These are phyloP conservation scores for Anolis carolinensis DNA, from an alignment of 2,113 vertebrate species.

Conservation along the genomic window DNA sequence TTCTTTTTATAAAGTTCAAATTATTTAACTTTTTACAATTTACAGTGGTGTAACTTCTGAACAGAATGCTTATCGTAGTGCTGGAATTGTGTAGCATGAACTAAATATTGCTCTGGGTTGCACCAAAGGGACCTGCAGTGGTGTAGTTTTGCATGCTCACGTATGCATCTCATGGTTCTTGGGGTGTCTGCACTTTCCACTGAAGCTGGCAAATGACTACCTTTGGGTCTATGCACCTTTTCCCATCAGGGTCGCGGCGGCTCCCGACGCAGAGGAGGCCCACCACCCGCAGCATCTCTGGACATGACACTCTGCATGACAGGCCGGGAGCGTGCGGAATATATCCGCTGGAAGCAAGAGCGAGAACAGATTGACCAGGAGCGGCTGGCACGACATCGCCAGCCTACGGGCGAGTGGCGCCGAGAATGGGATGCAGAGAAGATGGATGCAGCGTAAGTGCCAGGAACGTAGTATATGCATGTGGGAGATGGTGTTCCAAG, in stretches of 20 bases:
- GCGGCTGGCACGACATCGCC: slow-evolving; percentile 87
- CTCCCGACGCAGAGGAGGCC: neutral
- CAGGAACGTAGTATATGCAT: neutral
- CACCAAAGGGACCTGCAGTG: neutral
- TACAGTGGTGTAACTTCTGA: too few species aligned
- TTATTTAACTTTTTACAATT: too few species aligned
- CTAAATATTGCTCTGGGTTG: too few species aligned
- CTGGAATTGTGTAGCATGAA: too few species aligned
- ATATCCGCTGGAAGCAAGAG: slow-evolving; percentile 93
- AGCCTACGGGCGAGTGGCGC: slow-evolving; percentile 90
- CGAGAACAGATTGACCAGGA: slow-evolving; percentile 91
- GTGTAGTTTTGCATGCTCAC: neutral
- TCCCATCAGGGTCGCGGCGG: neutral
- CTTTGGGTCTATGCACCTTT: accelerated
- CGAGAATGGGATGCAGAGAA: slow-evolving; percentile 94
- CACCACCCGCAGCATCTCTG: neutral
- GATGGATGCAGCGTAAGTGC: slow-evolving; percentile 82
- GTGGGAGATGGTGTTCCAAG: too few species aligned
- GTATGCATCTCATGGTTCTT: neutral
- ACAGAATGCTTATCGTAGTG: too few species aligned
- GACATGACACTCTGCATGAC: slow-evolving; percentile 97
- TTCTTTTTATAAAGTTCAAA: too few species aligned
- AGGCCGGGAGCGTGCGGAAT: slow-evolving; percentile 89
- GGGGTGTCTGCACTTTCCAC: neutral
- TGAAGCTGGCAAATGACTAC: neutral